phyloP scores from a whole-genome alignment of 1,140 invertebrate species.

The Lordiphosa collinella region DNA sequence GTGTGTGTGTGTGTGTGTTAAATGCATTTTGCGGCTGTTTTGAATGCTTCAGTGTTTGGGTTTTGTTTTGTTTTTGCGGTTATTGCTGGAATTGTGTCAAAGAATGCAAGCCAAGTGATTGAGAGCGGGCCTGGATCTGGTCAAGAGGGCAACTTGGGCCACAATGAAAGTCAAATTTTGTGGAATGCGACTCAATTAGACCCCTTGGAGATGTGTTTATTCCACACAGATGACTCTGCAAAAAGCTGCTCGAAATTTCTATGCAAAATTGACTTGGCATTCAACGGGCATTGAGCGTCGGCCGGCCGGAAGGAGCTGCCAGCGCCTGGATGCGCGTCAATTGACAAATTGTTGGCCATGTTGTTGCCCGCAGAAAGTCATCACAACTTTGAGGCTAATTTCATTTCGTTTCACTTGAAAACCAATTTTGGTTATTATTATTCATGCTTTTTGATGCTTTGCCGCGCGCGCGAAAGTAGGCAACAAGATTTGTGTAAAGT shows the following conservation, averaged over 20 bases:
- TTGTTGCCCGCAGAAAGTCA: conserved; percentile 34
- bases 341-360: conserved; percentile 61
- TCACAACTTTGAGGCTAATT: conserved; percentile 60
- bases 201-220: conserved; percentile 58
- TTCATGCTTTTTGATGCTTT: conserved; percentile 38
- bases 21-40: conserved; percentile 43
- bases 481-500: conserved; percentile 39
- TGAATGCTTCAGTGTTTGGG: not conserved
- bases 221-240: conserved; percentile 68
- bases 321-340: conserved; percentile 67
- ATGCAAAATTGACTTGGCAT: conserved; percentile 57
- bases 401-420: conserved; percentile 68
- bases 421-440: conserved; percentile 55
- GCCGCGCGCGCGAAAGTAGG: conserved; percentile 28
- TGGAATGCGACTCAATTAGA: too few species aligned
- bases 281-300: conserved; percentile 50
- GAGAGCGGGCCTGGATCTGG: too few species aligned
- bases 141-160: too few species aligned
- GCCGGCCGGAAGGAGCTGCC: conserved; percentile 62
- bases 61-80: not conserved
- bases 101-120: too few species aligned
- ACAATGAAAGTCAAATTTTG: too few species aligned
- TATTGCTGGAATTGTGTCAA: not conserved
- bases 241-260: conserved; percentile 38
- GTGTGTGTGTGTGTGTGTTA: conserved; percentile 5